These are phyloP conservation scores for Aradus depressus DNA, from an alignment of 2,888 invertebrate genomes.

Conservation along the genomic window DNA sequence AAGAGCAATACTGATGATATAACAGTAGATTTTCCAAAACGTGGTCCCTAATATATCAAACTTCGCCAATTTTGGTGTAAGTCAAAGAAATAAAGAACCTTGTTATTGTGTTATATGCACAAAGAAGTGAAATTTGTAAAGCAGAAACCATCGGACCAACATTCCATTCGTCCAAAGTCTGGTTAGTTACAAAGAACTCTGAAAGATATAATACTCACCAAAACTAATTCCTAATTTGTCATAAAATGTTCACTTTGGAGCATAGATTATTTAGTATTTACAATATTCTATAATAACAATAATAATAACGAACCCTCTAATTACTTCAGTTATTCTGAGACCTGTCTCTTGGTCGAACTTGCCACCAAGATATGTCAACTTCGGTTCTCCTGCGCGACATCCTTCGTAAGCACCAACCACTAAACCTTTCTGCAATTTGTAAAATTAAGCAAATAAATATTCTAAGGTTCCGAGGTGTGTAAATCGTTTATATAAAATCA, in stretches of 20 bases:
- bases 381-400: constrained; percentile 20
- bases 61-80: no score
- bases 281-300: background rate
- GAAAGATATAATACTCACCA: background rate
- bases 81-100: no score
- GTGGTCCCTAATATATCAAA: no score
- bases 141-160: background rate
- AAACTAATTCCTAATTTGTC: no score
- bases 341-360: constrained; percentile 24
- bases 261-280: background rate
- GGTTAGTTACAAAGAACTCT: background rate
- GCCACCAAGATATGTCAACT: constrained; percentile 19
- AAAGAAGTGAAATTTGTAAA: no score
- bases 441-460: background rate
- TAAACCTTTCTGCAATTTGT: constrained; percentile 24
- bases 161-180: background rate
- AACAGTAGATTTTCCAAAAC: background rate
- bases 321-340: constrained; percentile 20
- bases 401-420: constrained; percentile 26
- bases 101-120: no score
- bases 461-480: background rate
- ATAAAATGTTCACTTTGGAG: no score
- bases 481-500: no score
- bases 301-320: constrained; percentile 20
- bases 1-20: background rate